Conservation (phyloP, 2,113 vertebrate species). For the Daubentonia madagascariensis region DNA sequence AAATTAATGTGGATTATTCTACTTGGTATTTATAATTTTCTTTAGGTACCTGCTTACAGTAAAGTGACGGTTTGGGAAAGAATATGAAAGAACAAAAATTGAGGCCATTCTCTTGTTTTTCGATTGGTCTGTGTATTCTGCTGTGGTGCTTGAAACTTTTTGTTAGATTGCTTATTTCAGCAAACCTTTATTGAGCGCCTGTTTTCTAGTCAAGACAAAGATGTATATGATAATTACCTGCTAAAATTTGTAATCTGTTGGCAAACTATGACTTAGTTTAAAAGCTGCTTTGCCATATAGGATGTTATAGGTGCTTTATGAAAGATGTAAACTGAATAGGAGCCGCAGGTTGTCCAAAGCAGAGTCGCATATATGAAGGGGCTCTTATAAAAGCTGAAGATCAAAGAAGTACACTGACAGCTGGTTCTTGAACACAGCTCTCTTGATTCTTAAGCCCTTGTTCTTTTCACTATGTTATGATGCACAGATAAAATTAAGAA, state of each 20-base stretch:
- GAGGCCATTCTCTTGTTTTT: constrained; percentile 24
- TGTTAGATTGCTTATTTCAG: constrained; percentile 14
- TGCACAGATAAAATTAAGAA: not conserved
- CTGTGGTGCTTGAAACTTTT: not conserved
- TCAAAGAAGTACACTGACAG: not conserved
- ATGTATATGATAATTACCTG: not conserved
- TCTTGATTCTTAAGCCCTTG: not conserved
- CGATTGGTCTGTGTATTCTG: not conserved
- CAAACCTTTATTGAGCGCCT: not conserved
- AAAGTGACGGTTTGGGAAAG: not conserved
- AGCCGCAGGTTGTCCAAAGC: not conserved
- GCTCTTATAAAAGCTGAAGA: not conserved
- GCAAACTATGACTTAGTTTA: not conserved
- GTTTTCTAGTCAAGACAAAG: not conserved
- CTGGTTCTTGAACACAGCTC: not conserved
- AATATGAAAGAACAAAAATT: constrained; percentile 11
- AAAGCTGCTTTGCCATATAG: not conserved
- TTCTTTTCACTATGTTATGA: not conserved
- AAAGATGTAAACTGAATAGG: not conserved
- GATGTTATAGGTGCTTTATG: not conserved
- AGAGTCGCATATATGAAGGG: not conserved
- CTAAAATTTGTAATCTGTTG: not conserved
- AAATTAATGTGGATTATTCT: not conserved
- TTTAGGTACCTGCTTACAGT: not conserved
- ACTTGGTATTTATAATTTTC: not conserved